These are phyloP conservation scores for Nomada flava DNA, from an alignment of 2,888 invertebrate genomes.

Conservation along the genomic window DNA sequence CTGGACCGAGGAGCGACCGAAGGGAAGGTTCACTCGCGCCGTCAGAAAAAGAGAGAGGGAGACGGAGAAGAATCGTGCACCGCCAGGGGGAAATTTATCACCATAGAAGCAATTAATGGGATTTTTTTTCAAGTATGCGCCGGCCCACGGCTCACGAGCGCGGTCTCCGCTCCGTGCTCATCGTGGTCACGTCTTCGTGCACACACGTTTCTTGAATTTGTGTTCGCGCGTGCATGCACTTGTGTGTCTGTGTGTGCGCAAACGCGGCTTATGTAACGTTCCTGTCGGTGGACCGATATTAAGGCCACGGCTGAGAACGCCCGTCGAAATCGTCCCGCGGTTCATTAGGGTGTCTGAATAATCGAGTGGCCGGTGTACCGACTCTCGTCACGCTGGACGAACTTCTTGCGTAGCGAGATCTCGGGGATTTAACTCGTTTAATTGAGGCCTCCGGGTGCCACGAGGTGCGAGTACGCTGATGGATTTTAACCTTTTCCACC, in stretches of 20 bases:
- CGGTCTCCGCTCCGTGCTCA: constrained; percentile 73
- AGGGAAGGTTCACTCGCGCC: constrained; percentile 21
- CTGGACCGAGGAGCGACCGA: constrained; percentile 15
- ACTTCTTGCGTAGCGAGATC: constrained; percentile 52
- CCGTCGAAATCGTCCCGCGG: constrained; percentile 67
- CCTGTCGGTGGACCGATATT: constrained; percentile 63
- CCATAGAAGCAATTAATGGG: constrained; percentile 83
- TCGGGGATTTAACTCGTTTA: constrained; percentile 52
- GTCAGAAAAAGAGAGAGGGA: constrained; percentile 24
- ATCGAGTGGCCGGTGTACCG: constrained; percentile 50
- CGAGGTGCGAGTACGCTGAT: constrained; percentile 44
- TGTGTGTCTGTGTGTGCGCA: background rate
- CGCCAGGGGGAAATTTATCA: constrained; percentile 83
- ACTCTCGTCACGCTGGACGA: constrained; percentile 49
- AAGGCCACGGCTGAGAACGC: constrained; percentile 68
- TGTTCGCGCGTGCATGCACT: background rate
- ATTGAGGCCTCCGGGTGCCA: constrained; percentile 53
- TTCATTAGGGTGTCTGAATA: constrained; percentile 66
- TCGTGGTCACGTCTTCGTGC: constrained; percentile 76
- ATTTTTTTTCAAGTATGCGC: constrained; percentile 76
- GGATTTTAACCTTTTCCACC: constrained; percentile 56
- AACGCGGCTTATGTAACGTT: constrained; percentile 61
- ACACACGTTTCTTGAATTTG: constrained; percentile 14
- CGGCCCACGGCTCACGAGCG: constrained; percentile 75
- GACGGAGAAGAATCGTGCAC: constrained; percentile 77